Base-by-base conservation (phyloP, 1,140 invertebrate genomes). In the Ganaspis sp. region DNA sequence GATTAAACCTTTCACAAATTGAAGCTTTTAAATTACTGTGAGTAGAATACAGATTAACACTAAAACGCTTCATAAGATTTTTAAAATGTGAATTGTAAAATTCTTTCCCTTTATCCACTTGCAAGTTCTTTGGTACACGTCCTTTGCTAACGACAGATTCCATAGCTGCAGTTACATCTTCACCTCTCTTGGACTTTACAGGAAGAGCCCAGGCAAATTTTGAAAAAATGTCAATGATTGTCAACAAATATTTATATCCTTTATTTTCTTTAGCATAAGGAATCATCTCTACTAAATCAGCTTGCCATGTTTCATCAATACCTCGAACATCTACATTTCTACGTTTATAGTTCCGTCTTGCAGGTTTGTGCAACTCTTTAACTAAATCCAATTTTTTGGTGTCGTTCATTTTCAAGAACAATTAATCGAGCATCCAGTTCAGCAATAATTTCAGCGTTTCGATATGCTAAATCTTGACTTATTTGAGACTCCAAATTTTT, bases 41-140 rank as follows among this genome's bases (percentile, higher is more conserved):
- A 23, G 88, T 90, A 12, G 40, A 88, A 79, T 90, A 92, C 75
- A 91, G 83, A 79, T 91, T 2, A 11, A 40, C 11, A 11, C 11
- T 40, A 11, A 6, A 12, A 1, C 8, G 12, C 11, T 40, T 40
- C 9, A 40, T 40, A 9, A 40, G 12, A 40, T 9, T 12, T 40
- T 40, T 1, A 40, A 11, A 40, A 11, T 40, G 38, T 40, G 11
- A 9, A 40, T 40, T 40, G 8, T 40, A 40, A 40, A 40, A 40
- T 40, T 40, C 38, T 40, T 40, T 40, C 11, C 38, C 38, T 40
- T 40, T 40, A 12, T 40, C 38, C 4, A 12, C 8, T 11, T 40
- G 38, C 9, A 34, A 34, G 29, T 34, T 34, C 6, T 34, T 34
- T 34, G 29, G 29, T 34, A 34, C 29, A 34, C 29, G 29, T 34